phyloP scores from a whole-genome alignment of 2,888 invertebrate species.

The Harpagoxenus sublaevis region DNA sequence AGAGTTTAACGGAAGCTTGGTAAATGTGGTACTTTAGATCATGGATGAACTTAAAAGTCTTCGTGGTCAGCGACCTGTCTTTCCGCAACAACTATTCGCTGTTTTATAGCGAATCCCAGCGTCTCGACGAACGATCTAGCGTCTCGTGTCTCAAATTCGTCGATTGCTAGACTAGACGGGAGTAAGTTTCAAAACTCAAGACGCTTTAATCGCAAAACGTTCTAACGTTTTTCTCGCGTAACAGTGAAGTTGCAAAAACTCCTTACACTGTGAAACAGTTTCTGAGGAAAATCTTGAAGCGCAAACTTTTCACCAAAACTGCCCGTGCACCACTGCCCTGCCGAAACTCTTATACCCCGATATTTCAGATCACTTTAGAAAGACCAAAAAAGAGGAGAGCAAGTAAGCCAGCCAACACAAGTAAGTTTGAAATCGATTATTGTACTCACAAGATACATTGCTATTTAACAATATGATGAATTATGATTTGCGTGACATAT shows the following conservation, averaged over 20 bases:
- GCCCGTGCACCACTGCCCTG: conserved; percentile 16
- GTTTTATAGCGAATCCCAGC: conserved; percentile 58
- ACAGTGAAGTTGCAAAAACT: conserved; percentile 50
- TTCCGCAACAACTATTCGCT: conserved; percentile 43
- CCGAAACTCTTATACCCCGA: conserved; percentile 24
- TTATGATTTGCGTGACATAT: not conserved
- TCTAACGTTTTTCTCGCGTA: conserved; percentile 50
- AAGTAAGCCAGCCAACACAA: conserved; percentile 7
- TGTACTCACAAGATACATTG: not conserved
- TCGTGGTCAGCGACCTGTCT: conserved; percentile 60
- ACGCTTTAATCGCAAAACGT: conserved; percentile 54
- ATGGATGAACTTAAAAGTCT: conserved; percentile 64
- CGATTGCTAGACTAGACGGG: conserved; percentile 18
- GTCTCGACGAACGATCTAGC: conserved; percentile 49
- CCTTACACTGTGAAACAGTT: conserved; percentile 45
- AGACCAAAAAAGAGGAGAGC: not conserved
- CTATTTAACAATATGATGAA: not conserved
- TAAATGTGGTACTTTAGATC: conserved; percentile 57
- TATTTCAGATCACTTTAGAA: conserved; percentile 47
- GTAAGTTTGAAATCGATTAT: not conserved
- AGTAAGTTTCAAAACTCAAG: conserved; percentile 58
- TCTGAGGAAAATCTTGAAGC: conserved; percentile 44
- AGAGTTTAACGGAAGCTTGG: conserved; percentile 14
- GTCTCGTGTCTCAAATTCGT: conserved; percentile 39
- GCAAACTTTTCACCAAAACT: conserved; percentile 55